phyloP scores from a whole-genome alignment of 1,140 invertebrate species.

The Idris sp. region DNA sequence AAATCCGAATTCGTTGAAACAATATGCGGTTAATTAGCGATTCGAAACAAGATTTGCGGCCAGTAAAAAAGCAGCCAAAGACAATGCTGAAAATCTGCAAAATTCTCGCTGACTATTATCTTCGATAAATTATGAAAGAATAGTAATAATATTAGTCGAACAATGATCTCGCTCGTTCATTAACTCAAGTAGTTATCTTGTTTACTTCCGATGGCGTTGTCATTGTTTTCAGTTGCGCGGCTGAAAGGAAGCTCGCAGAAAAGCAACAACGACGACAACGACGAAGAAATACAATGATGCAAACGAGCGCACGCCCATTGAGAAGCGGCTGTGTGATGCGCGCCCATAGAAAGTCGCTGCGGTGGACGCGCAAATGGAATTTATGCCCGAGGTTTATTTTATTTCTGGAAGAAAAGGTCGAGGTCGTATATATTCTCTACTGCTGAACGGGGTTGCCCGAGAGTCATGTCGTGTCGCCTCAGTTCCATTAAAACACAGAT shows the following conservation, averaged over 20 bases:
- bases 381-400: conserved; percentile 58
- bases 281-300: conserved; percentile 58
- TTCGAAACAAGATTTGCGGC: conserved; percentile 15
- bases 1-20: conserved; percentile 22
- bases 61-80: conserved; percentile 2
- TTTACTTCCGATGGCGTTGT: conserved; percentile 47
- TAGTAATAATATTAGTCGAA: conserved; percentile 48
- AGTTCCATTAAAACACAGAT: conserved; percentile 48
- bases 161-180: conserved; percentile 52
- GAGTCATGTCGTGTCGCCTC: conserved; percentile 47
- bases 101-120: conserved; percentile 36
- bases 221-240: conserved; percentile 40
- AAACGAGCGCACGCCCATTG: conserved; percentile 55
- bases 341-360: conserved; percentile 46
- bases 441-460: conserved; percentile 44
- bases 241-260: conserved; percentile 42
- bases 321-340: conserved; percentile 21
- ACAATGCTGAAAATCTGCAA: conserved; percentile 42
- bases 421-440: conserved; percentile 52
- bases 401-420: conserved; percentile 59
- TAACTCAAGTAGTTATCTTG: conserved; percentile 49
- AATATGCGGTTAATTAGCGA: conserved; percentile 48
- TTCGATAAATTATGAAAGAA: conserved; percentile 52
- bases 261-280: conserved; percentile 37
- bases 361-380: conserved; percentile 54